Base-by-base conservation (phyloP, 2,888 invertebrate species). In the Stenchaetothrips biformis region DNA sequence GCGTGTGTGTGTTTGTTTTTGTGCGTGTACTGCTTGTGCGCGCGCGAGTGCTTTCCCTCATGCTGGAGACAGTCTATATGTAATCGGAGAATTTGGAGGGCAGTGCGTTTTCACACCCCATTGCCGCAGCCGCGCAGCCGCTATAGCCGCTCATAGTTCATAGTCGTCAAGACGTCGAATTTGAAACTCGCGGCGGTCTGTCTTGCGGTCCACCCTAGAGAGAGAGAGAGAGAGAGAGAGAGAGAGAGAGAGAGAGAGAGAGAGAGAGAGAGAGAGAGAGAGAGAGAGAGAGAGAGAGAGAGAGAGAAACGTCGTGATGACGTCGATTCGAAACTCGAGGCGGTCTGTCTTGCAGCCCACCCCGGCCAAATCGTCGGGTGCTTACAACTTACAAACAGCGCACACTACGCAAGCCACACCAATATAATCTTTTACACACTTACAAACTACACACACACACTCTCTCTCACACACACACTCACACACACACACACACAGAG, bases 231-330 rank as follows among this genome's bases (percentile, higher is more conserved):
- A 53, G 53, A 53, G 53, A 53, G 53, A 53, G 53, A 53, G 53
- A 6, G 53, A 53, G 53, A 53, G 53, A 1, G 53, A 3, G 53
- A 53, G 53, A n/a, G 49, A n/a, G 62, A 62, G 62, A 62, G 62
- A 62, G 62, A 62, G 62, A 62, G 62, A 62, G 62, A 62, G 62
- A 62, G 62, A 62, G 62, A 62, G 62, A 62, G 62, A 62, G 62
- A 62, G 62, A 62, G 62, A 62, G 62, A 62, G 62, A 62, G n/a
- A n/a, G 62, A 62, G 62, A 62, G 62, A 18, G 62, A n/a, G 62
- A 7, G 62, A 62, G n/a, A 62, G n/a, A 21, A 49, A 49, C 49
- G 13, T 49, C 13, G 7, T 49, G 49, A 11, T 2, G 53, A 18
- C 53, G 8, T 2, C 53, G 53, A 18, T 11, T 2, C 18, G 53